Evolutionary conservation across 2,888 invertebrate genomes (phyloP).

Genomic region (Margaritifera margaritifera): DNA sequence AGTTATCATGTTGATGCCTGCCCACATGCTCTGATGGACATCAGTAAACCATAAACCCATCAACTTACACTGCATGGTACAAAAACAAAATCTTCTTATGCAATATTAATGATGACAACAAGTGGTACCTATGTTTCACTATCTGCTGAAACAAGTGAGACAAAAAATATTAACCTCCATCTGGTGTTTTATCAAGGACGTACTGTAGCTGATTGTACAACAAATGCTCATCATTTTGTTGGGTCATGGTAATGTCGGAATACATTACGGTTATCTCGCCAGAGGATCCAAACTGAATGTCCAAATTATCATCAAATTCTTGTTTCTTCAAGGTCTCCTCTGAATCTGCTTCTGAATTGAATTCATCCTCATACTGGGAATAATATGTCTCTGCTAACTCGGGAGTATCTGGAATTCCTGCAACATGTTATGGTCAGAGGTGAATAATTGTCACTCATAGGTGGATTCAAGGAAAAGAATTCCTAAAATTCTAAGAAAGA

Average conservation of each 20-base stretch:
- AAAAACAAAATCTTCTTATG: too few species aligned
- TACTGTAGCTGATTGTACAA: conserved; percentile 64
- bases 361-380: conserved; percentile 69
- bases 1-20: too few species aligned
- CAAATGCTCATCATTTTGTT: conserved; percentile 51
- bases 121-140: too few species aligned
- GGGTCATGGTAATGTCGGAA: conserved; percentile 18
- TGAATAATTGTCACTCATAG: background rate
- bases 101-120: too few species aligned
- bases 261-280: conserved; percentile 17
- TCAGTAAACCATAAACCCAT: too few species aligned
- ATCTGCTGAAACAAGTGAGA: too few species aligned
- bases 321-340: conserved; percentile 19
- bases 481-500: too few species aligned
- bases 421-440: background rate
- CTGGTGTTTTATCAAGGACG: conserved; percentile 57
- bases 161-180: conserved; percentile 47
- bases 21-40: too few species aligned
- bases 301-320: conserved; percentile 23
- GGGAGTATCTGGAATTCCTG: conserved; percentile 70
- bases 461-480: too few species aligned
- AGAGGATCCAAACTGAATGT: conserved; percentile 29
- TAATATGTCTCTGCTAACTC: conserved; percentile 71
- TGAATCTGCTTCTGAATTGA: conserved; percentile 42
- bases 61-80: too few species aligned